These are phyloP conservation scores for Euplagia quadripunctaria DNA, from an alignment of 2,888 invertebrate species.

Conservation along the genomic window DNA sequence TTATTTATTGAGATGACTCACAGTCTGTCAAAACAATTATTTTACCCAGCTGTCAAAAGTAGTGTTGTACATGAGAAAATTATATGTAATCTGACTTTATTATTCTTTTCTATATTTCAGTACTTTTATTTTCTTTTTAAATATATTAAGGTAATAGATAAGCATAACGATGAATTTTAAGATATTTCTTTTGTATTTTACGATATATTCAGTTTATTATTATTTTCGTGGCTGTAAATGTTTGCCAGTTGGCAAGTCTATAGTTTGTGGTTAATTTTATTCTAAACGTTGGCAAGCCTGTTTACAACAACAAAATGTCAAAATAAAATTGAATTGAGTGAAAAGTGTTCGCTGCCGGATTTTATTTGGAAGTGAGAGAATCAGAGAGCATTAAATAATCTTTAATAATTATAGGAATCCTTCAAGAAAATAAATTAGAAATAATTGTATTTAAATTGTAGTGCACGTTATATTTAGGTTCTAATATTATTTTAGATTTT, in stretches of 20 bases:
- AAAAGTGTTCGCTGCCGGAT: slow-evolving; percentile 69
- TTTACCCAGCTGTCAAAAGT: slow-evolving; percentile 34
- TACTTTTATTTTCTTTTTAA: not conserved
- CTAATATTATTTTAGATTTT: slow-evolving; percentile 74
- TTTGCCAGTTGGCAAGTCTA: not conserved
- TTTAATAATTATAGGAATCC: slow-evolving; percentile 75
- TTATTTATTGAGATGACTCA: slow-evolving; percentile 52
- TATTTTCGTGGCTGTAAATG: not conserved
- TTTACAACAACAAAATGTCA: slow-evolving; percentile 66
- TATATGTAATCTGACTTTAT: too few relatives aligned
- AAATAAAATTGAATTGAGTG: slow-evolving; percentile 74
- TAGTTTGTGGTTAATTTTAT: slow-evolving; percentile 42
- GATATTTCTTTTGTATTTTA: not conserved
- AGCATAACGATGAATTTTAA: not conserved
- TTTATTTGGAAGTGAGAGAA: slow-evolving; percentile 75
- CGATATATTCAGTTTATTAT: too few relatives aligned
- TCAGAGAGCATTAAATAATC: slow-evolving; percentile 72
- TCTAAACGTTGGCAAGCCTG: slow-evolving; percentile 56
- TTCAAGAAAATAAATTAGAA: slow-evolving; percentile 63
- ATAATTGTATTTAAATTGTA: slow-evolving; percentile 64
- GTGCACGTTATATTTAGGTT: slow-evolving; percentile 65
- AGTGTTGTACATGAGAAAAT: slow-evolving; percentile 7
- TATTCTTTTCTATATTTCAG: not conserved
- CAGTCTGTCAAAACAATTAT: slow-evolving; percentile 45
- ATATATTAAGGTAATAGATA: not conserved